Base-by-base conservation (phyloP, 1,140 invertebrate genomes). In the Zeugodacus cucurbitae region DNA sequence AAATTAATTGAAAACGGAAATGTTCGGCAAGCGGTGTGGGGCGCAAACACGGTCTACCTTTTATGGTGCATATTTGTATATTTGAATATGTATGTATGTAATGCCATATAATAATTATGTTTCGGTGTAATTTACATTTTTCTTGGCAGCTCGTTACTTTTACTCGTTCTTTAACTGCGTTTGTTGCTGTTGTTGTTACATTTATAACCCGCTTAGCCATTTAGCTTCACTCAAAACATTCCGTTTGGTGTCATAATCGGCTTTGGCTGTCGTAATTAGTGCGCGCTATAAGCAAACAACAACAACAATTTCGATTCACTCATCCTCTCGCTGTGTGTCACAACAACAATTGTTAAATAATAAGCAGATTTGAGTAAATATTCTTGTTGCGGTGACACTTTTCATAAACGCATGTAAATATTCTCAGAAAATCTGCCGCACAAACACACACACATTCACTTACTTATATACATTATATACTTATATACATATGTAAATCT, bases 1-100 rank as follows among this genome's bases (percentile, higher is more conserved):
- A 29, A 54, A 82, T 82, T 82, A 82, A 82, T 82, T 82, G 37
- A 82, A 48, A 82, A 22, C 41, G 74, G 74, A 82, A 82, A 82
- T 48, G 20, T 48, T 29, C 48, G 58, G 5, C n/a, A 29, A 29
- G 44, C 44, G 10, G n/a, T 48, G 41, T 82, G 41, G 11, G 74
- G 20, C 41, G 8, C 11, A 48, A 54, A 82, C n/a, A 82, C n/a
- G 11, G 1, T 82, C 29, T 82, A 82, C 17, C 37, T 74, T 74
- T 74, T 74, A 74, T 22, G 67, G 1, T 26, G 26, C 1, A 7
- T 22, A 8, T 5, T 62, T 62, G 4, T 59, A 62, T 8, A 17
- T 67, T 3, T 67, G 11, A 29, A 67, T 29, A 34, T 10, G 64
- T 67, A 17, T n/a, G 3, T 67, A 1, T 32, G 64, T 67, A 22